Evolutionary conservation across 2,797 vertebrate species (phyloP), one percentile per base, ranked within the genome.

Genomic region (Hybognathus amarus): DNA sequence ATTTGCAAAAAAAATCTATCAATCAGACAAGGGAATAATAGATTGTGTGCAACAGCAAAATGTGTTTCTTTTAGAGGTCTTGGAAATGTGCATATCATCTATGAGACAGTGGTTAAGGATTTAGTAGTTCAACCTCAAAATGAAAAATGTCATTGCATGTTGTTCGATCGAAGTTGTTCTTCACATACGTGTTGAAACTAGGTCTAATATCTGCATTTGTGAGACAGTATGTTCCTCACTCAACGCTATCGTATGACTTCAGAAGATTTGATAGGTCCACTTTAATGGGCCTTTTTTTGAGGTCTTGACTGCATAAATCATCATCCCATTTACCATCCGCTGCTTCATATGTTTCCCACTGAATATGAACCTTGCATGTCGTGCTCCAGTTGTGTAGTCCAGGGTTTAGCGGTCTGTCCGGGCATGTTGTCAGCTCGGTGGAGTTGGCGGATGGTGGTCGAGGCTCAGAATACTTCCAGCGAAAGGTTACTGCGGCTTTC

Each of bases 401-500:
- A 82, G 68, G 71, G 61, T 45, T 79, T 59, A 2, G 66, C 15
- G 33, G 63, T 85, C 17, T 70, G 42, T 61, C 84, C 36, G 79
- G 66, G 73, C 80, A 2, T 70, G 52, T 79, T 22, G 67, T 86
- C 47, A 54, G 67, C 59, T 50, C 83, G 67, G 52, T 47, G n/a
- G 54, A 15, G 78, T n/a, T 61, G 71, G 67, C 17, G 15, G 47
- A 71, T 40, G n/a, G 63, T 18, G 47, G 30, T 54, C 56, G n/a
- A 71, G 30, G 47, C 77, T 80, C 45, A 73, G 70, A 82, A 76
- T 75, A 76, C 33, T 82, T 83, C 42, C 69, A 61, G 69, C 17
- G 45, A 82, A 82, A 78, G 79, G 40, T 82, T 73, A 63, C 47
- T 82, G 84, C 8, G 79, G 63, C 54, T 79, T 66, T 40, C 33